These are phyloP conservation scores for Laothoe populi DNA, from an alignment of 2,888 invertebrate species.

Conservation along the genomic window DNA sequence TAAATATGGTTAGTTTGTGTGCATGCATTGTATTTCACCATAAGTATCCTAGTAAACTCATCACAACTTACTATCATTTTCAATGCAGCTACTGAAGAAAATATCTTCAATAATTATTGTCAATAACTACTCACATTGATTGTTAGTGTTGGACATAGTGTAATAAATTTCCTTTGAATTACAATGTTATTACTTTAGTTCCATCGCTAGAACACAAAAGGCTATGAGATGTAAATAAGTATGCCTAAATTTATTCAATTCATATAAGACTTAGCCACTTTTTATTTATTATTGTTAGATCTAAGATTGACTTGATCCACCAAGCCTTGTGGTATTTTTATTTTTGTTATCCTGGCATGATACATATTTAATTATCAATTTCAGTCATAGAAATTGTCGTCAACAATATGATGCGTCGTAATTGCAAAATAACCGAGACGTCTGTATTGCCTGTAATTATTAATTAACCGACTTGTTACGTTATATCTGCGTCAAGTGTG, in stretches of 20 bases:
- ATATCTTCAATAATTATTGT: not conserved
- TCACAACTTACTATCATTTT: not conserved
- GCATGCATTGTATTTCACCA: not conserved
- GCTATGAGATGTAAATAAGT: slow-evolving; percentile 30
- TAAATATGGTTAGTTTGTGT: slow-evolving; percentile 5
- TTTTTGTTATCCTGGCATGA: slow-evolving; percentile 15
- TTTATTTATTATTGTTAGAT: slow-evolving; percentile 45
- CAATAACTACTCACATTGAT: not conserved
- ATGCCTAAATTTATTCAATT: slow-evolving; percentile 30
- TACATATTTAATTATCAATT: not conserved
- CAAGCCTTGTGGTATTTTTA: slow-evolving; percentile 20
- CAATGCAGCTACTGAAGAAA: not conserved
- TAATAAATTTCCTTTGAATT: not conserved
- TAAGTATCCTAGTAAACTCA: not conserved
- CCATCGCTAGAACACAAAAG: not conserved
- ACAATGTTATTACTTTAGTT: not conserved
- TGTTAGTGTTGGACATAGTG: not conserved
- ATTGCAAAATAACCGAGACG: too few relatives aligned
- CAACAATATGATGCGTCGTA: too few relatives aligned
- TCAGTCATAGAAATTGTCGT: too few relatives aligned
- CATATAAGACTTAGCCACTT: slow-evolving; percentile 44
- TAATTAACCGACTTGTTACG: too few relatives aligned
- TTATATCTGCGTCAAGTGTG: too few relatives aligned
- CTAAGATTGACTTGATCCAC: slow-evolving; percentile 33
- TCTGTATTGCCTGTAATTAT: too few relatives aligned